Conservation (phyloP, 2,797 vertebrate genomes). For the Muscicapa comitata region DNA sequence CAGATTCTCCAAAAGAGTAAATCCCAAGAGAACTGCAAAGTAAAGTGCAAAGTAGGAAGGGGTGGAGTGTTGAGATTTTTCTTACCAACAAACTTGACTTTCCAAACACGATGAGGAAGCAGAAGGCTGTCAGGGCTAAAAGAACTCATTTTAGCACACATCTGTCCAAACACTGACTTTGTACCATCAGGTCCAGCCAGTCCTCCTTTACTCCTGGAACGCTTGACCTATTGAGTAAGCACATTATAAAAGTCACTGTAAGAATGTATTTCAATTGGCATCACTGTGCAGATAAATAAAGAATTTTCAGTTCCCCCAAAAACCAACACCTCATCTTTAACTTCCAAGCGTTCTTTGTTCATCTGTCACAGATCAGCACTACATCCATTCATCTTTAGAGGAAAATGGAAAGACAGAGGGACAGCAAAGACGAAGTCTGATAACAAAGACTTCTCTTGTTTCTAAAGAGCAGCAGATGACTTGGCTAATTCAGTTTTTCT, state of each 20-base stretch:
- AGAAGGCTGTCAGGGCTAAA: constrained; percentile 96
- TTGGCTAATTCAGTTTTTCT: not conserved
- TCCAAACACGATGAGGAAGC: constrained; percentile 97
- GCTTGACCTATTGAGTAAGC: constrained; percentile 85
- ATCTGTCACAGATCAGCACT: not conserved
- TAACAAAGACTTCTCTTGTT: not conserved
- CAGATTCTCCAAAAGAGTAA: not conserved
- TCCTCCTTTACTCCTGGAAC: constrained; percentile 99
- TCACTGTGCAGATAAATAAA: not conserved
- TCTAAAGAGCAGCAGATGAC: not conserved
- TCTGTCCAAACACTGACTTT: constrained; percentile 98
- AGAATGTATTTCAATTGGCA: not conserved
- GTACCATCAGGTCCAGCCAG: constrained; percentile 96
- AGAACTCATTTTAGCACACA: constrained; percentile 98
- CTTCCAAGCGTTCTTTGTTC: not conserved
- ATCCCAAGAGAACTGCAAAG: not conserved
- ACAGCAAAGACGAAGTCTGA: not conserved
- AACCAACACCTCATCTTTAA: not conserved
- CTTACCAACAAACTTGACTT: constrained; percentile 98
- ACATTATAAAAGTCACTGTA: not conserved
- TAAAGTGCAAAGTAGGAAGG: not conserved
- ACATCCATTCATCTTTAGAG: not conserved
- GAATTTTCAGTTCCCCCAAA: not conserved
- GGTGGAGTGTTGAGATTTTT: not conserved
- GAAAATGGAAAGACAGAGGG: not conserved